Conservation (phyloP, 2,797 vertebrate genomes). For the Myotis findleyi region DNA sequence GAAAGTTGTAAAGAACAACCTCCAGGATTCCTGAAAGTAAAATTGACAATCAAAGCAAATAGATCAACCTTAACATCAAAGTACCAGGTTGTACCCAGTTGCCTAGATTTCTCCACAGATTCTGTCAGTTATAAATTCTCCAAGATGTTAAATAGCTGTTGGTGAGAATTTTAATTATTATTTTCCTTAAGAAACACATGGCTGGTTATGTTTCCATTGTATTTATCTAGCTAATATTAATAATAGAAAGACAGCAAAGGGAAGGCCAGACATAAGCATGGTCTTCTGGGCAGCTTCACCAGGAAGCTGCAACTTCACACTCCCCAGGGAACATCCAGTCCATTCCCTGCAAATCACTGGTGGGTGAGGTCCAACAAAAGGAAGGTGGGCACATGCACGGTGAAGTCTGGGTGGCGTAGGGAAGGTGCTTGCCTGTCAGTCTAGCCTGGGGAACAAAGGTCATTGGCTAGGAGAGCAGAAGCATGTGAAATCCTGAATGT, state of each 20-base stretch:
- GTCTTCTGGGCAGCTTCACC: not conserved
- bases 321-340: not conserved
- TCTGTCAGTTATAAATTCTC: conserved; percentile 16
- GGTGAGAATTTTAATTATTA: not conserved
- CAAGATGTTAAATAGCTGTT: not conserved
- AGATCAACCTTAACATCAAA: conserved; percentile 1
- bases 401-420: not conserved
- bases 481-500: not conserved
- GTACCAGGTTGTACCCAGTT: not conserved
- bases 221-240: not conserved
- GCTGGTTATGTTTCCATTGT: not conserved
- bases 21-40: not conserved
- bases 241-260: not conserved
- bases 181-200: not conserved
- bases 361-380: not conserved
- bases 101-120: not conserved
- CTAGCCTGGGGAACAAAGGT: not conserved
- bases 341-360: not conserved
- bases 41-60: not conserved
- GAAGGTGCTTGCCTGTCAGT: not conserved
- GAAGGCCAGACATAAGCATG: not conserved
- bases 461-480: not conserved
- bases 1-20: not conserved
- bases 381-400: not conserved
- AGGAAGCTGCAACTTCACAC: not conserved